Evolutionary conservation across 2,797 vertebrate species (phyloP), one percentile per base, ranked within the genome.

Genomic region (Protosalanx chinensis): DNA sequence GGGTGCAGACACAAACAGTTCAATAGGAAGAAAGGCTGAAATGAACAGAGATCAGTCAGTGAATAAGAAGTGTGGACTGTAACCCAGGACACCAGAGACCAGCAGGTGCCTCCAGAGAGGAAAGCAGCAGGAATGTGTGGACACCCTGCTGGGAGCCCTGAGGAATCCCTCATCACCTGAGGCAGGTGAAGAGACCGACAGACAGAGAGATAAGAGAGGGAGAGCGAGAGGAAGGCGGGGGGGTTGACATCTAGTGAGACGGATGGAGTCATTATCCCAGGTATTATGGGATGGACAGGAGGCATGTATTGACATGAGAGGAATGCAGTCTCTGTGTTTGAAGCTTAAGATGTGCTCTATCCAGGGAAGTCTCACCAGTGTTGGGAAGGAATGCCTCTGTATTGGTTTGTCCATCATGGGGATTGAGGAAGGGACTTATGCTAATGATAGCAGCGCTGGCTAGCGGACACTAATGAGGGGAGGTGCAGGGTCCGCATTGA

Each of bases 401-500:
- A 71, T 67, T 75, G 1, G 30, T 41, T n/a, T 64, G 71, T 79
- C 79, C 76, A 80, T 81, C 85, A 76, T 53, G 0, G 71, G 81
- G 77, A 88, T 75, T 73, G 76, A 82, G 73, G 70, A 74, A 46
- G 7, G 53, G 58, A 66, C 74, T 79, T 79, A 84, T 85, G 78
- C 79, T 85, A 85, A 88, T 82, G 82, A 79, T 81, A 72, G 64
- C 77, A 2, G 37, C 65, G 69, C 72, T 81, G 72, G 70, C 68
- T 72, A 53, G 82, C 64, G 71, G 76, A 79, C 83, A 66, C 72
- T 85, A 87, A 86, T 85, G 79, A 82, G 73, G 66, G 70, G 33
- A 33, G 69, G 62, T 65, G 67, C 59, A 32, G 78, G 72, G 73
- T 81, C 73, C 76, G 76, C 73, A 83, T 80, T 63, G 76, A 78